These are phyloP conservation scores for Ichneumoninae sp. DNA, from an alignment of 2,888 invertebrate species.

Conservation along the genomic window DNA sequence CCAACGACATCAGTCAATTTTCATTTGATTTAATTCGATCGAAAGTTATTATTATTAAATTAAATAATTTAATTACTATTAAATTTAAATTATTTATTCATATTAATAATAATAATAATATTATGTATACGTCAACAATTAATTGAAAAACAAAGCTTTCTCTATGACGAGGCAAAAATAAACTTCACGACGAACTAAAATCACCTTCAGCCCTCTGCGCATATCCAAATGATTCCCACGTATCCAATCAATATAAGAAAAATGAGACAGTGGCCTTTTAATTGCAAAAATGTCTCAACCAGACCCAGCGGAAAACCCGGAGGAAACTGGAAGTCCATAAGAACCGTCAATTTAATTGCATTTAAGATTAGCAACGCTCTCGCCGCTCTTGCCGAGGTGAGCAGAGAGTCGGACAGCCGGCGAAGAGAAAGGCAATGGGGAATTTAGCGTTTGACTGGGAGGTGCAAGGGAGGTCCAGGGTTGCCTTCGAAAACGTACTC, in stretches of 20 bases:
- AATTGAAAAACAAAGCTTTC: background rate
- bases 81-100: no score
- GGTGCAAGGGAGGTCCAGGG: background rate
- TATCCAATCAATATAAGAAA: background rate
- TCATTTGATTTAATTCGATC: no score
- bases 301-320: background rate
- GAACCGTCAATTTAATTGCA: conserved; percentile 49
- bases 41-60: no score
- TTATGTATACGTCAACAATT: no score
- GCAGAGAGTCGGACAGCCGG: conserved; percentile 10
- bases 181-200: background rate
- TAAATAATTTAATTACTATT: no score
- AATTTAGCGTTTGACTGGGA: conserved; percentile 11
- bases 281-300: background rate
- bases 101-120: no score
- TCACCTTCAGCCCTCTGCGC: background rate
- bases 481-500: background rate
- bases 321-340: conserved; percentile 20
- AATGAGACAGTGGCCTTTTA: background rate
- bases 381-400: conserved; percentile 11
- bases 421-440: conserved; percentile 39
- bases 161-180: background rate
- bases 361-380: conserved; percentile 57
- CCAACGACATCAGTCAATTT: no score
- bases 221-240: background rate